These are phyloP conservation scores for Pheosia gnoma DNA, from an alignment of 2,888 invertebrate genomes.

Conservation along the genomic window DNA sequence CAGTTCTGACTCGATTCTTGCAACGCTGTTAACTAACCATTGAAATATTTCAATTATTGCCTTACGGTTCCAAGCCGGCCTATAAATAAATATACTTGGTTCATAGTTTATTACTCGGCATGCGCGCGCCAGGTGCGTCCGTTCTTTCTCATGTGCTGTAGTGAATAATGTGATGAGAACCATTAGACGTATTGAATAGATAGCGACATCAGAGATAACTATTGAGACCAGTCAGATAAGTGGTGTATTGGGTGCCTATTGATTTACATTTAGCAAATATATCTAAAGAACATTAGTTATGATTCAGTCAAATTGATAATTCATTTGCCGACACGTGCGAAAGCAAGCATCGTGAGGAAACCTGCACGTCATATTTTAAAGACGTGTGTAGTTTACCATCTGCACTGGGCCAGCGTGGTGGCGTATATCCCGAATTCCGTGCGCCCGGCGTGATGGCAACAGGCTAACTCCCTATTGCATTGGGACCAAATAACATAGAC, in stretches of 20 bases:
- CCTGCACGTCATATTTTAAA: no score
- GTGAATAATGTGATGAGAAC: conserved; percentile 5
- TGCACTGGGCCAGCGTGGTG: no score
- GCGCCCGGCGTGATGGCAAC: no score
- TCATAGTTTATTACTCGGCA: neutral
- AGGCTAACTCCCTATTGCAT: no score
- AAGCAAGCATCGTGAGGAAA: no score
- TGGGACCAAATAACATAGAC: no score
- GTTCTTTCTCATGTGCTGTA: neutral
- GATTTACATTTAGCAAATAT: neutral
- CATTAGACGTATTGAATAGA: neutral
- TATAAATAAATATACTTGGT: conserved; percentile 1
- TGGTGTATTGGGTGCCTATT: neutral
- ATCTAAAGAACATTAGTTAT: no score
- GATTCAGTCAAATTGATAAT: no score
- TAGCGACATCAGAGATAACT: neutral
- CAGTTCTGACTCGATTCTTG: neutral
- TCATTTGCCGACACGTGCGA: no score
- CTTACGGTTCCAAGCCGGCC: neutral
- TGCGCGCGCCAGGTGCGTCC: neutral
- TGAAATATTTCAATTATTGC: conserved; percentile 1
- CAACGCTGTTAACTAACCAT: neutral
- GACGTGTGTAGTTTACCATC: no score
- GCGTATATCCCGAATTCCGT: no score
- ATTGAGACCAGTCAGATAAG: neutral